Evolutionary conservation across 64 coral and sea anemone genomes (phyloP).

Genomic region (Orbicella faveolata): DNA sequence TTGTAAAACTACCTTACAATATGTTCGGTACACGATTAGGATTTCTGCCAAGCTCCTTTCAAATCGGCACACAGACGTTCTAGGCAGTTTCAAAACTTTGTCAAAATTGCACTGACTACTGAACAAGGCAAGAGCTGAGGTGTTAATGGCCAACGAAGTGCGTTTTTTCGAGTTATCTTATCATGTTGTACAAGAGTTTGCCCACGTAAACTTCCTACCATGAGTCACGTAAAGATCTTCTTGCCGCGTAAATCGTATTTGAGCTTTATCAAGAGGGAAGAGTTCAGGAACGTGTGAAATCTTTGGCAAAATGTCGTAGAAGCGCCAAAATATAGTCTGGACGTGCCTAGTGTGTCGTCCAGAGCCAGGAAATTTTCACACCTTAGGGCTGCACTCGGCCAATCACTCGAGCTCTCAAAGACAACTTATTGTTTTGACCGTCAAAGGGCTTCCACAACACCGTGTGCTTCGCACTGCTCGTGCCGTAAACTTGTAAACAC

Average conservation of each 20-base stretch:
- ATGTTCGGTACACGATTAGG: background rate
- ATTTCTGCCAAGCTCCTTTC: background rate
- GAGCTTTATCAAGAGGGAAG: background rate
- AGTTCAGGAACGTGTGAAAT: conserved; percentile 11
- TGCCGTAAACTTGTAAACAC: background rate
- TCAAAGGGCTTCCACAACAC: conserved; percentile 3
- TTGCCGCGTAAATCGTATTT: background rate
- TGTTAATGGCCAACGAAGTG: background rate
- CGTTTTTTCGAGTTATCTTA: background rate
- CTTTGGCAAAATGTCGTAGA: conserved; percentile 3
- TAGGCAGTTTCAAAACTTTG: background rate
- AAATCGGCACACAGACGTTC: background rate
- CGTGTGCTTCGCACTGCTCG: background rate
- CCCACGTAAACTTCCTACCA: background rate
- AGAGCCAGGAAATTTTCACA: conserved; percentile 10
- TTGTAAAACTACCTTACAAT: background rate
- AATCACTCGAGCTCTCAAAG: conserved; percentile 2
- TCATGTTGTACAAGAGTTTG: background rate
- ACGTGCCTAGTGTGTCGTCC: conserved; percentile 1
- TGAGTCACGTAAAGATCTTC: conserved; percentile 4
- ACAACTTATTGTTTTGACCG: conserved; percentile 7
- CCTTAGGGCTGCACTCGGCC: background rate
- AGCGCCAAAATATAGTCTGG: background rate
- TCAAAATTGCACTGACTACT: background rate
- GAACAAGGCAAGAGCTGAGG: background rate